Base-by-base conservation (phyloP, 2,113 vertebrate genomes). In the Rutilus rutilus region DNA sequence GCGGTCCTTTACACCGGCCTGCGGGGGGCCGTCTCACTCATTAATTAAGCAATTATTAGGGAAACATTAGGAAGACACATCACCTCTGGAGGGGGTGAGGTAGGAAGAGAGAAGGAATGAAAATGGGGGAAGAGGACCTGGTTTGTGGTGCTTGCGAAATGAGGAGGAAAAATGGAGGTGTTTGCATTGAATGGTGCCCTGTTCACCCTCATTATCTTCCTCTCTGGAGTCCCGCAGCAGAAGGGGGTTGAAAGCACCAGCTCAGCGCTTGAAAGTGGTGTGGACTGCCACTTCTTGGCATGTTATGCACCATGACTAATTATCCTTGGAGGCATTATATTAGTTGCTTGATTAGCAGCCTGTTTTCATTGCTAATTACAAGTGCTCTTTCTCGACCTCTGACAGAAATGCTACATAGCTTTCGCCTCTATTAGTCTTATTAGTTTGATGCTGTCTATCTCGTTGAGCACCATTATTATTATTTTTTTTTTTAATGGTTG, bases 301-400 rank as follows among this genome's bases (percentile, higher is more conserved):
- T 86, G 64, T 86, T 78, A 83, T 64, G 83, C 85, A 88, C 80
- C 87, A 85, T 91, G 92, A 93, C 93, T 94, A 92, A 93, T 93
- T 94, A 92, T 93, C 91, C 92, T 85, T 90, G 88, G 90, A 92
- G 93, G 91, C 88, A 90, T 89, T 92, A 92, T 92, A 94, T 94
- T 93, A 94, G 92, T 89, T 93, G 90, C 92, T 93, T 92, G 92
- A 94, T 93, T 93, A 92, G 90, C 91, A 89, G 89, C 89, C 91
- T 93, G 91, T 87, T 93, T 90, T 93, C 67, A 91, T 91, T 90
- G 92, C 90, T 94, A 93, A 95, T 95, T 95, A 93, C 88, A 91
- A 89, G 91, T 93, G 92, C 90, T 92, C 92, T 90, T 88, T 90
- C 84, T 81, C 91, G 91, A 94, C 93, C 93, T 93, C 94, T 94